phyloP scores from a whole-genome alignment of 2,888 invertebrate genomes.

The Philereme vetulata region DNA sequence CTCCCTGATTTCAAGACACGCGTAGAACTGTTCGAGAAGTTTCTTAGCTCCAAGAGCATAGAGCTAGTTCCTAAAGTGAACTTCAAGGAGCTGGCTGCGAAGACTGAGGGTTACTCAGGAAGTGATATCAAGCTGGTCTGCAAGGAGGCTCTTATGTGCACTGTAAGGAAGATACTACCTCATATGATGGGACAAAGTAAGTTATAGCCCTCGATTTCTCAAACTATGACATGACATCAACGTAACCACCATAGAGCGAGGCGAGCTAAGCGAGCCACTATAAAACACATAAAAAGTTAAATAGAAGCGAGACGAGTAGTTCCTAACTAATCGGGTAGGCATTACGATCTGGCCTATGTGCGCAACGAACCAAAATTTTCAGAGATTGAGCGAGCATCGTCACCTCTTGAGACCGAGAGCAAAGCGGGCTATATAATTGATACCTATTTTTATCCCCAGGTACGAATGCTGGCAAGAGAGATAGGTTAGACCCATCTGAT shows the following conservation, averaged over 20 bases:
- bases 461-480: slow-evolving; percentile 59
- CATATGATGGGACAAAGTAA: slow-evolving; percentile 61
- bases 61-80: slow-evolving; percentile 74
- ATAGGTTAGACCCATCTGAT: slow-evolving; percentile 67
- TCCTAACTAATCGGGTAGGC: no score
- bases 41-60: slow-evolving; percentile 77
- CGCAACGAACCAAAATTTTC: no score
- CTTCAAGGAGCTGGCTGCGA: slow-evolving; percentile 72
- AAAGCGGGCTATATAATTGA: neutral
- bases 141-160: slow-evolving; percentile 94
- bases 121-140: slow-evolving; percentile 94
- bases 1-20: slow-evolving; percentile 88
- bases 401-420: no score
- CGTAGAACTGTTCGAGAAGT: slow-evolving; percentile 86
- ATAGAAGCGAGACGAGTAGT: no score
- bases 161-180: slow-evolving; percentile 86
- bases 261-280: no score
- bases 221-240: no score
- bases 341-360: no score
- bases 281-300: no score
- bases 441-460: slow-evolving; percentile 39
- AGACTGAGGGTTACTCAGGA: slow-evolving; percentile 92
- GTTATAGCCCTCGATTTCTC: slow-evolving; percentile 11
- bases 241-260: no score
- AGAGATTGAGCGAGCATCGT: no score